Percentiles rank a stretch among this genome's conserved stretches.
Conservation (phyloP, 2,797 vertebrate genomes). For the Rhinoraja longicauda region DNA sequence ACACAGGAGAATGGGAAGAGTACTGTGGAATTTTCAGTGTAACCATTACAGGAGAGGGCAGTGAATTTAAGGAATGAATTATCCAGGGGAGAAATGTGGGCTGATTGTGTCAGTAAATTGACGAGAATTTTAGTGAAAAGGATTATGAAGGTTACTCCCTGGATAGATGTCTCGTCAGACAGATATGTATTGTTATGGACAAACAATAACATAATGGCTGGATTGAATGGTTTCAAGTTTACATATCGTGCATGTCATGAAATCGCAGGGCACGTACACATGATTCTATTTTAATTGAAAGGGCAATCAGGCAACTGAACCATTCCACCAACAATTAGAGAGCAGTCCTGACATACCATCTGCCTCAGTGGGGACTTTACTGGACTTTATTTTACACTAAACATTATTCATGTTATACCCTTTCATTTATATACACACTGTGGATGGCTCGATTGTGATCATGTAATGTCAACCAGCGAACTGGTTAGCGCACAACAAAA, state of each 20-base stretch:
- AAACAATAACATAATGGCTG: neutral
- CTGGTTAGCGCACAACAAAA: no score
- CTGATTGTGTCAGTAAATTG: neutral
- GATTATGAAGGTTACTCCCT: neutral
- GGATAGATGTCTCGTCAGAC: neutral
- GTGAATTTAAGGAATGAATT: neutral
- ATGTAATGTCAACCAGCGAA: no score
- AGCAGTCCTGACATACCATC: no score
- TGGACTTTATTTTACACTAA: no score
- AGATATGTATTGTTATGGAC: no score
- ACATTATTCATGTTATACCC: no score
- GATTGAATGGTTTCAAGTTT: neutral
- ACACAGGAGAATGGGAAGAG: neutral
- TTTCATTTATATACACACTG: no score
- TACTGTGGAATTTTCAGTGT: neutral
- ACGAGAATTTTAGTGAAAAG: neutral
- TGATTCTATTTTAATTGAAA: neutral
- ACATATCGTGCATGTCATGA: neutral
- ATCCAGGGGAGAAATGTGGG: neutral
- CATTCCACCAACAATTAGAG: no score
- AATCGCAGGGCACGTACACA: neutral
- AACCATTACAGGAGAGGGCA: neutral
- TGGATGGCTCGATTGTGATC: no score
- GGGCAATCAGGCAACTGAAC: no score
- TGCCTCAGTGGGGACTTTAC: no score